Base-by-base conservation (phyloP, 2,113 vertebrate genomes). In the Pelobates fuscus region DNA sequence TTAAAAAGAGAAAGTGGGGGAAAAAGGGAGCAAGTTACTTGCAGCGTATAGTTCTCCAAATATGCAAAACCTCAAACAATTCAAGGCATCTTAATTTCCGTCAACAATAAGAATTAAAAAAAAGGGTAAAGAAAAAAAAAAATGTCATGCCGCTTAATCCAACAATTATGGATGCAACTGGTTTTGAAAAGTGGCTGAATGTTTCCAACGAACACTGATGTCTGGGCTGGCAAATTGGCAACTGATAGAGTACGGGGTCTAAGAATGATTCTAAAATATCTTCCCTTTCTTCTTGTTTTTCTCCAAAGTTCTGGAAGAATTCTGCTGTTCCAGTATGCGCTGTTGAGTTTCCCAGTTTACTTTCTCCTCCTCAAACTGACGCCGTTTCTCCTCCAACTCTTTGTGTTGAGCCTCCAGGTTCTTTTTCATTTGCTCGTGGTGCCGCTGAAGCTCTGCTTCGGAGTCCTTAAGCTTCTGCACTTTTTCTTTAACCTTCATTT, bases 251-350 rank as follows among this genome's bases (percentile, higher is more conserved):
- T 52, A 52, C 86, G 90, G 86, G 88, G 88, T 92, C 86, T 87
- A 80, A 77, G 78, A 77, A 82, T 84, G 81, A 74, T 74, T 84
- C 93, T 95, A 99, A 91, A 99, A 98, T 89, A 99, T 99, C 92
- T 99, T 99, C 85, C 97, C 97, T 94, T 98, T 99, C 92, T 99
- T 99, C 94, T 96, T 96, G 89, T 99, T 99, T 90, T 99, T 99
- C 90, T 99, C 96, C 94, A 99, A 93, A 88, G 95, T 99, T 87
- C 97, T 95, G 80, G 94, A 94, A 61, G 95, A 95, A 78, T 95
- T 98, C 89, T 98, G 96, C 84, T 99, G 97, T 83, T 98, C 96
- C 92, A 95, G 89, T 79, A 96, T 90, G 81, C 96, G 93, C 63
- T 98, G 95, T 5, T 95, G 94, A 80, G 90, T 80, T 88, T 99